A percentile compares a stretch with the other conserved stretches of the same genome.
Evolutionary conservation across 1,140 invertebrate genomes (phyloP).

Genomic region (Zaprionus capensis): DNA sequence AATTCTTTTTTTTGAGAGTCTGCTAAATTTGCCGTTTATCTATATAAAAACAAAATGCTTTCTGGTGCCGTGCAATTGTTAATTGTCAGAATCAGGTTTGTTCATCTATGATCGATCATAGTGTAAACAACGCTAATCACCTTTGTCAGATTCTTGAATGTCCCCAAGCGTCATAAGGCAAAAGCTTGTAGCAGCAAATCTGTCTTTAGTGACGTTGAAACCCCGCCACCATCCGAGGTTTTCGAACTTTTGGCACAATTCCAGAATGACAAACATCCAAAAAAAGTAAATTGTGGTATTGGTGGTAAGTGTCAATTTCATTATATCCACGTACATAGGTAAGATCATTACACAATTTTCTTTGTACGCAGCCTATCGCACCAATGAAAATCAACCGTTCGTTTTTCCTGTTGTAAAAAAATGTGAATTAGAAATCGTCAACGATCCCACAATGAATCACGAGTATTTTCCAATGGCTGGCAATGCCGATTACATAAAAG

Average conservation of each 20-base stretch:
- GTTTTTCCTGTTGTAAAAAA: conserved; percentile 92
- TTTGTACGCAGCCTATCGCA: conserved; percentile 91
- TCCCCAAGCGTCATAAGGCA: not conserved
- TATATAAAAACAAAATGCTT: not conserved
- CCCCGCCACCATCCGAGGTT: conserved; percentile 4
- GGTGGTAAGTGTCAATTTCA: conserved; percentile 16
- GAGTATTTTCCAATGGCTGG: conserved; percentile 98
- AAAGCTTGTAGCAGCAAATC: not conserved
- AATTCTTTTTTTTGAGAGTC: not conserved
- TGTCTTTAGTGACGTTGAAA: not conserved
- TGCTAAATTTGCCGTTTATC: not conserved
- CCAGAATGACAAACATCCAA: not conserved
- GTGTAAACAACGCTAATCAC: not conserved
- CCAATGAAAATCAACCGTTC: conserved; percentile 97
- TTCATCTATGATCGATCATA: not conserved
- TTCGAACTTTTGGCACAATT: conserved; percentile 21
- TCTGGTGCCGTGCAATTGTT: not conserved
- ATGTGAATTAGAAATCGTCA: conserved; percentile 23
- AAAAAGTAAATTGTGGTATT: conserved; percentile 40
- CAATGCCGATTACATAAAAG: conserved; percentile 89
- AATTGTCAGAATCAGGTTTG: conserved; percentile 6
- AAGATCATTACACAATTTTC: not conserved
- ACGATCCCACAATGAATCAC: conserved; percentile 89
- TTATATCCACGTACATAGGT: not conserved
- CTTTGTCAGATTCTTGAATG: not conserved